Base-by-base conservation (phyloP, 2,113 vertebrate species). In the Austrofundulus limnaeus region DNA sequence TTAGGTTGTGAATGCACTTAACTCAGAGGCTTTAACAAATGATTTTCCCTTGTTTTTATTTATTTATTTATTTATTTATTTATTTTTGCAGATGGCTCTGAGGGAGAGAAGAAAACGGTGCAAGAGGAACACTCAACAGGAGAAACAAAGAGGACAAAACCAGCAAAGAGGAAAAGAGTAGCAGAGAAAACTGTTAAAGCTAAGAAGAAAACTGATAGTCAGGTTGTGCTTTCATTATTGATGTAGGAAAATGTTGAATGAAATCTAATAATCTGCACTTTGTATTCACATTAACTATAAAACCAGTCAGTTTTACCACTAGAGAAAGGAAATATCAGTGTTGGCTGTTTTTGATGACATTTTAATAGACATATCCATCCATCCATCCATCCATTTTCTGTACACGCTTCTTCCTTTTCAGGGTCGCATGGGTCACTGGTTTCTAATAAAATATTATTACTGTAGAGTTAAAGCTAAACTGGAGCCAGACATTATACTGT, bases 181-280 rank as follows among this genome's bases (percentile, higher is more conserved):
- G 47, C 81, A 6, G 85, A 84, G 65, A 78, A 70, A 46, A 54
- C 51, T 4, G 53, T 17, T 0, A 72, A 85, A 8, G 77, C 76
- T 6, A 89, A 90, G 78, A 93, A 88, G 74, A 91, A 85, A 68
- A 90, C 83, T 58, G 78, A 52, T 13, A 72, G 14, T 48, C 61
- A 79, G 87, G 84, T 86, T 51, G 17, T 21, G 15, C 7, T 11
- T 4, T 38, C 37, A 50, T 13, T 1, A 25, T 49, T 16, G 23
- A 21, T 49, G 3, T 4, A 24, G 24, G 23, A 49, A 49, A 49
- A 14, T 24, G 24, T 14, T 19, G 24, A 49, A 7, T 48, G 14
- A 16, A 15, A 16, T 13, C 2, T 7, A 2, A 7, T 24, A 49
- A 25, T 15, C 13, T 20, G 12, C 39, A 5, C 1, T 23, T 3